phyloP scores from a whole-genome alignment of 2,797 vertebrate genomes.

The Apodemus agrarius region DNA sequence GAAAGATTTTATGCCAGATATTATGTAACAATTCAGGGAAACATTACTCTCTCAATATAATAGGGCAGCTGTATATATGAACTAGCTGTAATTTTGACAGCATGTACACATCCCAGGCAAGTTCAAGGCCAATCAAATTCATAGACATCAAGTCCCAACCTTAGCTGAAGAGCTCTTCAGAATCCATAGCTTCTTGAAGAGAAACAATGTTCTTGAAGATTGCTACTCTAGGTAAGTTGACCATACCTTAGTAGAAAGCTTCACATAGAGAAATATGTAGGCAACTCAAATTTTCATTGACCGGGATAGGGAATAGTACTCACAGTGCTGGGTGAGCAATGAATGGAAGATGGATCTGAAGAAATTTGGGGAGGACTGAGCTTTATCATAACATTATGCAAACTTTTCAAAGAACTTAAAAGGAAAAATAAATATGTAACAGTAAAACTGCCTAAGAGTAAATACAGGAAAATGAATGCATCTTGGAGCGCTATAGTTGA shows the following conservation, averaged over 20 bases:
- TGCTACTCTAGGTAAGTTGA: not conserved
- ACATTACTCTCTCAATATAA: not conserved
- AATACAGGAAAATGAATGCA: not conserved
- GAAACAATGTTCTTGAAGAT: not conserved
- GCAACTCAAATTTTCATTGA: not conserved
- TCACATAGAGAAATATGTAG: not conserved
- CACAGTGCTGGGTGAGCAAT: not conserved
- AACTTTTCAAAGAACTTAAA: not conserved
- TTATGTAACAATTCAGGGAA: not conserved
- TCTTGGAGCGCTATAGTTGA: not conserved
- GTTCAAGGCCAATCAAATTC: not conserved
- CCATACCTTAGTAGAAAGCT: not conserved
- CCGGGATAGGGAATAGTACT: too few species aligned
- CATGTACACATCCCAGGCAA: not conserved
- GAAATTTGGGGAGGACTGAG: not conserved
- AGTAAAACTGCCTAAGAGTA: not conserved
- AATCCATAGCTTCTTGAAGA: not conserved
- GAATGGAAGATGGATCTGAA: not conserved
- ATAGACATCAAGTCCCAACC: accelerated
- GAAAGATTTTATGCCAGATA: not conserved
- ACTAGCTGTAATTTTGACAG: not conserved
- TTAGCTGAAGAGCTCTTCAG: not conserved
- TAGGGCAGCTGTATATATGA: not conserved
- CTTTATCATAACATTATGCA: not conserved
- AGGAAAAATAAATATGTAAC: not conserved